Evolutionary conservation across 2,113 vertebrate species (phyloP).

Genomic region (Excalfactoria chinensis): DNA sequence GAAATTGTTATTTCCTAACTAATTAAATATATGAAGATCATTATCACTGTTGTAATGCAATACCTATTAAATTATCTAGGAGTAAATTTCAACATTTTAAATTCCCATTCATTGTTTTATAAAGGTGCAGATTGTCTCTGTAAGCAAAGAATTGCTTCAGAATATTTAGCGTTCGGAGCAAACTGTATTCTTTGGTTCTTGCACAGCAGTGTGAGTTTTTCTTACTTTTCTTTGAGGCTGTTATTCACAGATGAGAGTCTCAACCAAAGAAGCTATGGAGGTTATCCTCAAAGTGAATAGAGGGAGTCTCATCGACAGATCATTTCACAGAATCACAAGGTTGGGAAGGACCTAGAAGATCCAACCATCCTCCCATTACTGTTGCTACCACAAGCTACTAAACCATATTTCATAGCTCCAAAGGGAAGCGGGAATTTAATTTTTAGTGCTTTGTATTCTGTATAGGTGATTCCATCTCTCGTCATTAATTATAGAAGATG

Average conservation of each 20-base stretch:
- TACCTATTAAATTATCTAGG: neutral
- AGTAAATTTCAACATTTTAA: neutral
- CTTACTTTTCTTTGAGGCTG: neutral
- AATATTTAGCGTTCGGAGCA: neutral
- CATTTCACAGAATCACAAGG: neutral
- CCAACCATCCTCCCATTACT: too few relatives aligned
- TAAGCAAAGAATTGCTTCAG: neutral
- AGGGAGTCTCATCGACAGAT: neutral
- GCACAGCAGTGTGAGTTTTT: neutral
- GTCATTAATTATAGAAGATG: neutral
- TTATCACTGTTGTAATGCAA: neutral
- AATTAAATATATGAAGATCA: neutral
- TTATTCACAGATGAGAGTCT: neutral
- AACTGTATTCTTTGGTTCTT: neutral
- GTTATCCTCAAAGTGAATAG: neutral
- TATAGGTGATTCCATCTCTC: neutral
- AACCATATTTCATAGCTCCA: too few relatives aligned
- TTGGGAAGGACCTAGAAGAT: too few relatives aligned
- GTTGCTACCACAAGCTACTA: too few relatives aligned
- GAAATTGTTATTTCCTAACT: neutral
- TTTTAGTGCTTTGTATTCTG: neutral
- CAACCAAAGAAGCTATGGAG: neutral
- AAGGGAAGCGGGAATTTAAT: neutral
- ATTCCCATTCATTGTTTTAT: neutral
- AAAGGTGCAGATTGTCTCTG: neutral